Percentiles rank a stretch among this genome's conserved stretches.
These are phyloP conservation scores for Lordiphosa collinella DNA, from an alignment of 1,140 invertebrate genomes.

Conservation along the genomic window DNA sequence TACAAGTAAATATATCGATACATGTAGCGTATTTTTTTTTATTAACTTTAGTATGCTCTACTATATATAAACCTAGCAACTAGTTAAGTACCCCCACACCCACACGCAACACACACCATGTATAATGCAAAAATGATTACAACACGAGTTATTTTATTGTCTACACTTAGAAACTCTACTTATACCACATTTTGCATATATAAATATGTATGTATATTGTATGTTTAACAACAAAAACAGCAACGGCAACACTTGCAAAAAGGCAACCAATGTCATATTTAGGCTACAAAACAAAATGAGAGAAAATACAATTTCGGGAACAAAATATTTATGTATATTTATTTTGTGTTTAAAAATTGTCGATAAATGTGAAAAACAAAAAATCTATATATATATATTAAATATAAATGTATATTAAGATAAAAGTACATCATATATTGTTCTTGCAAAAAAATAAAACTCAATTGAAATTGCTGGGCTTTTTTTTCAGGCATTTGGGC, in stretches of 20 bases:
- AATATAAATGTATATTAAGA: constrained; percentile 18
- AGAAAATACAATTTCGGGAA: constrained; percentile 65
- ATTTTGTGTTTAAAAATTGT: constrained; percentile 67
- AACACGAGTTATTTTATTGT: constrained; percentile 57
- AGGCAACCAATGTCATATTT: constrained; percentile 73
- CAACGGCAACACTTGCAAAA: constrained; percentile 24
- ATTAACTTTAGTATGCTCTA: constrained; percentile 12
- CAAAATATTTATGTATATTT: constrained; percentile 64
- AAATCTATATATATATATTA: constrained; percentile 14
- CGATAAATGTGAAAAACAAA: constrained; percentile 43
- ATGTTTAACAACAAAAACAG: constrained; percentile 49
- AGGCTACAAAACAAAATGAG: constrained; percentile 42
- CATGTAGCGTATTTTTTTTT: constrained; percentile 25
- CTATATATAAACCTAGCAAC: not conserved
- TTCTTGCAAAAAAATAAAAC: constrained; percentile 43
- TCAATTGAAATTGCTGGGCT: constrained; percentile 7
- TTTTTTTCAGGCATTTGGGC: too few relatives aligned
- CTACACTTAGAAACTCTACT: constrained; percentile 53
- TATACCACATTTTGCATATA: constrained; percentile 23
- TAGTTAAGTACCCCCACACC: not conserved
- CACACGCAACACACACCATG: not conserved
- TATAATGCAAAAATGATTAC: constrained; percentile 7
- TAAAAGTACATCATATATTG: constrained; percentile 39
- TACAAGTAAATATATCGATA: constrained; percentile 17
- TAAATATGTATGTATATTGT: constrained; percentile 33